These are phyloP conservation scores for Drosophila nasuta DNA, from an alignment of 1,140 invertebrate species.

Conservation along the genomic window DNA sequence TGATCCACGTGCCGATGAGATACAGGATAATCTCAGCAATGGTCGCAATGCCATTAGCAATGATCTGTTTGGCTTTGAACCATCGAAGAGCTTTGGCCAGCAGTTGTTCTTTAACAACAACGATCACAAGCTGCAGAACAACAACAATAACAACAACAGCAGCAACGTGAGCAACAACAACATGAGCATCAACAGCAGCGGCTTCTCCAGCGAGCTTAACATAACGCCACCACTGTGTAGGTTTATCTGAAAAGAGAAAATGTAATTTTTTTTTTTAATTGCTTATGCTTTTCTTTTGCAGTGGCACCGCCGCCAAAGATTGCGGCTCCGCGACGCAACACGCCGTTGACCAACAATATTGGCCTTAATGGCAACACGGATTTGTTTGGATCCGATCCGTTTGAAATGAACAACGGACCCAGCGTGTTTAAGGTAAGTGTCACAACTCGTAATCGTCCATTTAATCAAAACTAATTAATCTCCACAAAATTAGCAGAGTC, in stretches of 20 bases:
- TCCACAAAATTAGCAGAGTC: constrained; percentile 60
- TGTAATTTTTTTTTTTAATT: not conserved
- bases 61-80: constrained; percentile 82
- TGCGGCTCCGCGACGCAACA: constrained; percentile 84
- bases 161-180: constrained; percentile 60
- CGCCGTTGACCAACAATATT: constrained; percentile 51
- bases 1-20: constrained; percentile 91
- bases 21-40: constrained; percentile 84
- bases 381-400: constrained; percentile 89
- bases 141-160: constrained; percentile 56
- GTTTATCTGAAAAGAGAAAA: constrained; percentile 64
- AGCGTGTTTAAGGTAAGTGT: constrained; percentile 75
- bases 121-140: constrained; percentile 72
- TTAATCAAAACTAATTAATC: constrained; percentile 2
- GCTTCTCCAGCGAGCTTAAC: constrained; percentile 78
- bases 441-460: not conserved
- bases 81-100: constrained; percentile 84
- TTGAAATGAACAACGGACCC: constrained; percentile 85
- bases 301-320: constrained; percentile 93
- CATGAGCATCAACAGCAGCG: constrained; percentile 70
- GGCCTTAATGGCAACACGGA: constrained; percentile 87
- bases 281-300: constrained; percentile 81
- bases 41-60: constrained; percentile 79
- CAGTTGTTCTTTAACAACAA: constrained; percentile 81
- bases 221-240: constrained; percentile 88